Evolutionary conservation across 2,888 invertebrate genomes (phyloP).

Genomic region (Nephrotoma appendiculata): DNA sequence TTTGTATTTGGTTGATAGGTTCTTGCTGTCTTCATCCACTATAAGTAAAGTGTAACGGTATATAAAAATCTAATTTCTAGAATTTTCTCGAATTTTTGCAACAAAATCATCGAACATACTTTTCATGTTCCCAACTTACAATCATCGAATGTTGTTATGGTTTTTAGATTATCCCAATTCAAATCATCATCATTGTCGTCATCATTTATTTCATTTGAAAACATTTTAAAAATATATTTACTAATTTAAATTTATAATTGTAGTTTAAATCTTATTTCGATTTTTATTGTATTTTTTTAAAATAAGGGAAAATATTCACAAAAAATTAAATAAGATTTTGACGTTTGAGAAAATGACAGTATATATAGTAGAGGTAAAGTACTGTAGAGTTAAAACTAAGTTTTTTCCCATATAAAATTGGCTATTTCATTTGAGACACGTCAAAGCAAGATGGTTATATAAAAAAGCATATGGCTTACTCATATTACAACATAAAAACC

Average conservation of each 20-base stretch:
- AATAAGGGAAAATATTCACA: background rate
- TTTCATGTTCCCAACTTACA: slow-evolving; percentile 16
- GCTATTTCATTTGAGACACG: too few relatives aligned
- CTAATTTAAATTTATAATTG: background rate
- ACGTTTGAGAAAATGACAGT: background rate
- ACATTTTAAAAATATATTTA: background rate
- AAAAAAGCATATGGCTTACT: too few relatives aligned
- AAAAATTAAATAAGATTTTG: background rate
- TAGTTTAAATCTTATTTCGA: background rate
- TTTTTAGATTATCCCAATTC: slow-evolving; percentile 19
- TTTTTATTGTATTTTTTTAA: background rate
- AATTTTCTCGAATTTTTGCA: background rate
- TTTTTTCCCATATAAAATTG: too few relatives aligned
- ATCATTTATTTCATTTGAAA: slow-evolving; percentile 13
- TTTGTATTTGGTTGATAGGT: background rate
- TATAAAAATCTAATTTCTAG: background rate
- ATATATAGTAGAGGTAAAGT: too few relatives aligned
- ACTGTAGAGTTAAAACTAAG: too few relatives aligned
- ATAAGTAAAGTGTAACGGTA: background rate
- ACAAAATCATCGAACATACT: background rate
- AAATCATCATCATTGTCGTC: slow-evolving; percentile 7
- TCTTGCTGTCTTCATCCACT: background rate
- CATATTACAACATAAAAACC: too few relatives aligned
- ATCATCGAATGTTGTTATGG: slow-evolving; percentile 27
- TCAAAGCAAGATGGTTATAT: too few relatives aligned